A percentile compares a stretch with the other conserved stretches of the same genome.
These are phyloP conservation scores for Salticus scenicus DNA, from an alignment of 2,888 invertebrate species.

Conservation along the genomic window DNA sequence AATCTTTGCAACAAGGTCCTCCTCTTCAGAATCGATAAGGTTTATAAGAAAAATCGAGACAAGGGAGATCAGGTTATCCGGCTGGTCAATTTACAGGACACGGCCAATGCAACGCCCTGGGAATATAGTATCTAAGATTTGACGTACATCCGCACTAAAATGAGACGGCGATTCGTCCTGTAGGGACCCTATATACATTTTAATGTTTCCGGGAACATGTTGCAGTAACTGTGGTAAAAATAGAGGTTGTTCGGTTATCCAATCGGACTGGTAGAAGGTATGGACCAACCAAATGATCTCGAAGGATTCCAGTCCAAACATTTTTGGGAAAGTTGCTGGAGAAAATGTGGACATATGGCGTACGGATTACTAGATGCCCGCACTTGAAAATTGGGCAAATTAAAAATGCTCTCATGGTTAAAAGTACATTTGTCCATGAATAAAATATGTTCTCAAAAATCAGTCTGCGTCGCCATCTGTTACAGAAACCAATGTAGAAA, in stretches of 20 bases:
- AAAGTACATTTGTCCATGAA: background rate
- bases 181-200: background rate
- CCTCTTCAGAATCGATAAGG: background rate
- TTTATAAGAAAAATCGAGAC: background rate
- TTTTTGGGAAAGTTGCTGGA: background rate
- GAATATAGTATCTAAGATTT: background rate
- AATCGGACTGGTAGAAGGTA: background rate
- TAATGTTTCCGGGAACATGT: background rate
- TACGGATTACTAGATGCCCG: no score
- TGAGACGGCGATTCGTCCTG: background rate
- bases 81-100: background rate
- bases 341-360: background rate
- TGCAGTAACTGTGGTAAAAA: conserved; percentile 14
- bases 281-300: conserved; percentile 19
- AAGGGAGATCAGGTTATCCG: background rate
- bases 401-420: no score
- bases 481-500: conserved; percentile 32
- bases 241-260: background rate
- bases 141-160: background rate
- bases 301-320: conserved; percentile 18
- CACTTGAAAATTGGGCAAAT: no score
- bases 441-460: background rate
- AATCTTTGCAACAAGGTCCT: background rate
- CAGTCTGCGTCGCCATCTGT: background rate
- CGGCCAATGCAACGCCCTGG: background rate